A percentile compares a stretch with the other conserved stretches of the same genome.
Evolutionary conservation across 2,113 vertebrate species (phyloP).

Genomic region (Hippocampus barbouri): DNA sequence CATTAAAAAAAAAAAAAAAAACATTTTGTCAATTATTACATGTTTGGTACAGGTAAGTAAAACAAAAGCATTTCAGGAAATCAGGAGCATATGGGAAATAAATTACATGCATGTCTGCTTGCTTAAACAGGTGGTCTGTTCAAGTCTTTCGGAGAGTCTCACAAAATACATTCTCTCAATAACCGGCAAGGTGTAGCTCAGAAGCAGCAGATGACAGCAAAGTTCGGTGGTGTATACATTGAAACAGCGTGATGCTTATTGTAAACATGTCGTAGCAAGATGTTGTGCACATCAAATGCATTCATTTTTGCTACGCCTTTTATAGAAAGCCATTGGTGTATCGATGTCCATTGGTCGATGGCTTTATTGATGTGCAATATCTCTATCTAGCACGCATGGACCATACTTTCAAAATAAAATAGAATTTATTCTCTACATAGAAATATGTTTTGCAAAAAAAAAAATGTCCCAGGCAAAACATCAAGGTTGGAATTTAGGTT

Average conservation of each 20-base stretch:
- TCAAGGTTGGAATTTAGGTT: conserved; percentile 17
- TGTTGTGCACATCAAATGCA: conserved; percentile 39
- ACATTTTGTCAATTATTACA: conserved; percentile 24
- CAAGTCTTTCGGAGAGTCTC: conserved; percentile 73
- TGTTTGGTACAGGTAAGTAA: conserved; percentile 36
- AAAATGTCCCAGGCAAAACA: conserved; percentile 5
- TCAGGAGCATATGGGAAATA: conserved; percentile 71
- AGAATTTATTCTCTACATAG: conserved; percentile 13
- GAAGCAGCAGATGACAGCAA: conserved; percentile 27
- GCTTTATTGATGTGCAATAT: conserved; percentile 58
- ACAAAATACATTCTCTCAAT: conserved; percentile 76
- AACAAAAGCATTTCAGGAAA: conserved; percentile 46
- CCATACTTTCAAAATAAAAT: conserved; percentile 19
- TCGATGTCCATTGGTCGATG: conserved; percentile 69
- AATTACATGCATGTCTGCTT: conserved; percentile 66
- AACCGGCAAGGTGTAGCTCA: conserved; percentile 39
- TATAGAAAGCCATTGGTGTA: conserved; percentile 76
- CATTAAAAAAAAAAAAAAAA: conserved; percentile 32
- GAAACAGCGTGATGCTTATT: conserved; percentile 29
- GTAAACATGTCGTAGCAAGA: conserved; percentile 51
- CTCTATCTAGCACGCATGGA: conserved; percentile 73
- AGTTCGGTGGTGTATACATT: conserved; percentile 27
- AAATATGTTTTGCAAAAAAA: conserved; percentile 15
- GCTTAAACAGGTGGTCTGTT: conserved; percentile 59
- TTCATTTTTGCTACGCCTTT: conserved; percentile 47